phyloP scores from a whole-genome alignment of 1,140 invertebrate species.

The Medauroidea extradentata region DNA sequence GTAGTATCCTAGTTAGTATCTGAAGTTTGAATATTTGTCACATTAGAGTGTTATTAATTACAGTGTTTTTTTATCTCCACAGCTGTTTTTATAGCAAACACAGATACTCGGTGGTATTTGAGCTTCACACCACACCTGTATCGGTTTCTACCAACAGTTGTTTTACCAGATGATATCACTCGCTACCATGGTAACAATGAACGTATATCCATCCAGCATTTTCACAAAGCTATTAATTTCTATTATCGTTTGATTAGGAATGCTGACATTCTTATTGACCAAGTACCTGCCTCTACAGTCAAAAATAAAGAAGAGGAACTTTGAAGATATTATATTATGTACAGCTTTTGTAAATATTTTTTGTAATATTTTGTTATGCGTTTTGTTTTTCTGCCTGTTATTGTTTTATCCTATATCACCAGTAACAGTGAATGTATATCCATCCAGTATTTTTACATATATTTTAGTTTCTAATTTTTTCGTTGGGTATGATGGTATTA shows the following conservation, averaged over 20 bases:
- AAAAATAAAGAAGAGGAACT: conserved; percentile 12
- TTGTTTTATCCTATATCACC: conserved; percentile 41
- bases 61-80: conserved; percentile 17
- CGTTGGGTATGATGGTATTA: conserved; percentile 46
- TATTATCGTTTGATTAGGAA: conserved; percentile 51
- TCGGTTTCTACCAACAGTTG: conserved; percentile 47
- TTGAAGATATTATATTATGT: background rate
- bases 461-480: conserved; percentile 53
- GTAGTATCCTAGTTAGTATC: background rate
- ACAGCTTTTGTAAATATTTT: no score
- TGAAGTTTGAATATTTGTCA: background rate
- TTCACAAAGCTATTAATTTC: conserved; percentile 49
- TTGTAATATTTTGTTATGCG: no score
- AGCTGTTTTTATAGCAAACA: conserved; percentile 51
- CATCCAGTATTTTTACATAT: conserved; percentile 45
- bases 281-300: conserved; percentile 13
- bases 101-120: conserved; percentile 51
- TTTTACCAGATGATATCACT: conserved; percentile 40
- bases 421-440: conserved; percentile 51
- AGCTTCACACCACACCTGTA: conserved; percentile 49
- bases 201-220: conserved; percentile 48
- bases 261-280: conserved; percentile 37
- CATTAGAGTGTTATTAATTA: no score
- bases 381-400: conserved; percentile 48
- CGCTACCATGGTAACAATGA: conserved; percentile 54